Conservation (phyloP, 2,888 invertebrate species). For the Pocota personata region DNA sequence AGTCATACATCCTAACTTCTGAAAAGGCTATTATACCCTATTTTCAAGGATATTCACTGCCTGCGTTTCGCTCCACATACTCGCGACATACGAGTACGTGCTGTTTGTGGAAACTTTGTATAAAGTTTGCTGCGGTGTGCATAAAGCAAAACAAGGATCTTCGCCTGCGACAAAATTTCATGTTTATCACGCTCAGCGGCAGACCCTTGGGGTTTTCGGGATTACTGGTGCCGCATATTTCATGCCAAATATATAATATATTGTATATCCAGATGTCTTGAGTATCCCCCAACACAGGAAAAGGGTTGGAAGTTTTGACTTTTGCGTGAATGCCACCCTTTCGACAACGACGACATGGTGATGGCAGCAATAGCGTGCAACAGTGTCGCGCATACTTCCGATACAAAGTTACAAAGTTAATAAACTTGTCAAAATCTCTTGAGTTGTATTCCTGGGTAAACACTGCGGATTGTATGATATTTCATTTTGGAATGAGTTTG, state of each 20-base stretch:
- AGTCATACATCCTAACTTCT: constrained; percentile 58
- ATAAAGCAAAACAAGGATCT: constrained; percentile 71
- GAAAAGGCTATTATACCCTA: constrained; percentile 26
- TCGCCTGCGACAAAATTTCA: constrained; percentile 67
- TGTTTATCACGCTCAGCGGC: constrained; percentile 72
- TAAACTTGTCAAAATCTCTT: constrained; percentile 72
- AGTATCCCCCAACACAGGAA: constrained; percentile 2
- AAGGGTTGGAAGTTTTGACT: constrained; percentile 69
- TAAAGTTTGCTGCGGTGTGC: constrained; percentile 64
- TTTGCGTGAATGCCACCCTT: constrained; percentile 50
- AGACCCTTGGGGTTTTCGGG: constrained; percentile 72
- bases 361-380: constrained; percentile 66
- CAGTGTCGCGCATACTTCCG: constrained; percentile 69
- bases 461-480: constrained; percentile 66
- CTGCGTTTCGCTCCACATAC: constrained; percentile 8
- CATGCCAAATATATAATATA: constrained; percentile 60
- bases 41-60: constrained; percentile 14
- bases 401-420: constrained; percentile 67
- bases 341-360: constrained; percentile 15
- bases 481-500: constrained; percentile 31
- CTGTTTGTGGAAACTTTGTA: constrained; percentile 57
- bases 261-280: constrained; percentile 25
- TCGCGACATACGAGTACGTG: constrained; percentile 40
- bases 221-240: constrained; percentile 72
- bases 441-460: constrained; percentile 60